Evolutionary conservation across 2,888 invertebrate species (phyloP), one percentile per base, ranked within the genome.

Genomic region (Nemurella pictetii): DNA sequence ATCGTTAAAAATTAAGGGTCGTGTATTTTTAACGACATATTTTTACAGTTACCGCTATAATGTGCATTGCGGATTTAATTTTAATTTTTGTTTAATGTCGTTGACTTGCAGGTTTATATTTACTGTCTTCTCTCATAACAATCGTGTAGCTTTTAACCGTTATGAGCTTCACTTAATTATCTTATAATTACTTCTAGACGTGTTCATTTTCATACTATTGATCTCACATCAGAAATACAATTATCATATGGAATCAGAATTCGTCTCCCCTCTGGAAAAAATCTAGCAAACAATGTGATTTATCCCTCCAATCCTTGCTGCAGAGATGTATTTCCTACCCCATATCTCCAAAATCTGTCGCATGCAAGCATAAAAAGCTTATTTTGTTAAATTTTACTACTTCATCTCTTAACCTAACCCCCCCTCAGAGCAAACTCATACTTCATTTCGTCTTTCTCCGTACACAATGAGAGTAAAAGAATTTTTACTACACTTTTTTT

Each of bases 401-500:
- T 55, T 55, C 36, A 72, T 72, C 55, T 82, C 27, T 82, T 82
- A 72, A 55, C 26, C 26, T 82, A n/a, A 27, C 26, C 75, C 75
- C 75, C 28, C 26, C 75, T 75, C 30, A 26, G 12, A 35, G 15
- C 28, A 0, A 7, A 20, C 30, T 30, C 27, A 72, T 55, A 82
- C 55, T 82, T 55, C 72, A 82, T 82, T 82, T 82, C 55, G n/a
- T 35, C 32, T 81, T 12, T 55, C 55, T 2, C 55, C 35, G 35
- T 30, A 81, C 35, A 81, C 36, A 35, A 36, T n/a, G 36, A 81
- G 80, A 81, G 36, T 35, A 36, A 75, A 75, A 28, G 27, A 75
- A 27, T 36, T 82, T 82, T 82, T 82, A 82, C 29, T 72, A 55
- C 82, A 81, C 32, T 82, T 9, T 72, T 36, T 82, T 82, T 82